A percentile compares a stretch with the other conserved stretches of the same genome.
Evolutionary conservation across 2,888 invertebrate species (phyloP).

Genomic region (Synanthedon tipuliformis): DNA sequence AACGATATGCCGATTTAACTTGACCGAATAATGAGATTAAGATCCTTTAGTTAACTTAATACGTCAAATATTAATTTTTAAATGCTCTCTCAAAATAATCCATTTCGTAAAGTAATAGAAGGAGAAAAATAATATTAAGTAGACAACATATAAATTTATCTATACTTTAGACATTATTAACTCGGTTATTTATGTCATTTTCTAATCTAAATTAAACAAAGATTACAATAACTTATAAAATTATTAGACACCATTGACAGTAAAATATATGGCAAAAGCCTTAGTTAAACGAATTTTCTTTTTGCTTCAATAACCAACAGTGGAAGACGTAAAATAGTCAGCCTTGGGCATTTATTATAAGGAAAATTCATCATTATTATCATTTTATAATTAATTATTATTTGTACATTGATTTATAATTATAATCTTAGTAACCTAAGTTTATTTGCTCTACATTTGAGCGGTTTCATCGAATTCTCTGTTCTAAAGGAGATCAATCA

Average conservation of each 20-base stretch:
- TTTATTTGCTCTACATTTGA: slow-evolving; percentile 6
- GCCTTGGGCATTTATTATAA: slow-evolving; percentile 9
- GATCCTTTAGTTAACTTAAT: background rate
- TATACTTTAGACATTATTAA: too few species aligned
- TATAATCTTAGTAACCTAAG: slow-evolving; percentile 8
- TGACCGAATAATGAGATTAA: too few species aligned
- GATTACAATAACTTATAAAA: too few species aligned
- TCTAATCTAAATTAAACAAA: too few species aligned
- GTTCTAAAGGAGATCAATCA: background rate
- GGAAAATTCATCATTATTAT: background rate
- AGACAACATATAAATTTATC: too few species aligned
- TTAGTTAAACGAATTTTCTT: too few species aligned
- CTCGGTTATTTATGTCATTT: too few species aligned
- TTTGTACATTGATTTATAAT: slow-evolving; percentile 2
- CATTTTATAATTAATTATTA: background rate
- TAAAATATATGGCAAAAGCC: too few species aligned
- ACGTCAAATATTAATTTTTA: background rate
- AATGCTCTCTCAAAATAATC: background rate
- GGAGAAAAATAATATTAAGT: background rate
- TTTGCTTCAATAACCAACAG: too few species aligned
- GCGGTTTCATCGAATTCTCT: background rate
- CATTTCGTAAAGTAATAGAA: background rate
- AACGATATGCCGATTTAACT: too few species aligned
- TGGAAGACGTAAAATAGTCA: slow-evolving; percentile 16
- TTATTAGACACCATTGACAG: too few species aligned